Evolutionary conservation across 1,140 invertebrate species (phyloP), one percentile per base, ranked within the genome.

Genomic region (Calosoma granatense): DNA sequence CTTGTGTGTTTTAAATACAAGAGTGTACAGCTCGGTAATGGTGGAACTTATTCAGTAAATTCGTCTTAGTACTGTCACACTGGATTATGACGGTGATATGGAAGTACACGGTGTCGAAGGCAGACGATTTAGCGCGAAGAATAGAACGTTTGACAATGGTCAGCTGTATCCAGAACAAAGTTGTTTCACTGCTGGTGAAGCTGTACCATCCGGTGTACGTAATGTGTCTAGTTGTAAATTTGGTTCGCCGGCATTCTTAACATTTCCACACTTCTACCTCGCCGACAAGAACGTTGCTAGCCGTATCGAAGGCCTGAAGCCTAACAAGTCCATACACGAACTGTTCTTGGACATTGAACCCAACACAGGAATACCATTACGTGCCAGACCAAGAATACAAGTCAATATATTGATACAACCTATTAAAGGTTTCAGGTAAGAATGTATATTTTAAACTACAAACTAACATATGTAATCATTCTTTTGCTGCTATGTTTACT

Each of bases 221-320:
- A 83, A 87, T 67, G 82, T 88, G 41, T 83, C 85, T 1, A 72
- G 72, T 11, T 88, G 87, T 65, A 70, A 84, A 62, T 84, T 74
- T 63, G 83, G 83, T 26, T 83, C 88, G 11, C 92, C 92, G 0
- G 82, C 87, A 0, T 91, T 86, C 64, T 74, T 92, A 20, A 92
- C 90, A 4, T 83, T 86, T 57, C 92, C 92, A 0, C 92, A 96
- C 70, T 95, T 94, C 75, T 85, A 88, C 66, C 71, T 86, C 58
- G 89, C 83, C 1, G 90, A 93, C 70, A 71, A 79, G 0, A 78
- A 69, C 56, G 86, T 91, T 53, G 57, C 68, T 9, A 60, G 84
- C 12, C 70, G 73, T 1, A 80, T 94, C 1, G 66, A 70, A 0
- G 91, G 91, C 21, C 72, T 94, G 72, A 62, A 76, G 0, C 91